phyloP scores from a whole-genome alignment of 2,113 vertebrate genomes.

The Calidris pugnax region DNA sequence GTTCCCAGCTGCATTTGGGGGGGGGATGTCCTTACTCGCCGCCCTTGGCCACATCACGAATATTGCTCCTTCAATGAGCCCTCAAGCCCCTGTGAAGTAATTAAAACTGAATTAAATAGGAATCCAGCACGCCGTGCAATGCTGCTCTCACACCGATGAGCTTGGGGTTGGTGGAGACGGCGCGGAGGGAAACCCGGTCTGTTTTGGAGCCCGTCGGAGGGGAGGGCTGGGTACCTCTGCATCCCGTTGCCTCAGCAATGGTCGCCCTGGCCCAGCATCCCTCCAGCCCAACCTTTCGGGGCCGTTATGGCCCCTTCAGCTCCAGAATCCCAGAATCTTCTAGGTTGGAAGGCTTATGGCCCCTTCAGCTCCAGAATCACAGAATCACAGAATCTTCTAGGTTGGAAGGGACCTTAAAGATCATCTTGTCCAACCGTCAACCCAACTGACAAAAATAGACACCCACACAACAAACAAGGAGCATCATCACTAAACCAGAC shows the following conservation, averaged over 20 bases:
- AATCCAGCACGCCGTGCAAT: not conserved
- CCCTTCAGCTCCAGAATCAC: too few relatives aligned
- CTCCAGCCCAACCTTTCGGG: not conserved
- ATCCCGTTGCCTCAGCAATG: constrained; percentile 19
- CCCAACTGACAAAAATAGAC: too few relatives aligned
- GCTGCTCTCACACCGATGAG: not conserved
- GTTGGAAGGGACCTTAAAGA: too few relatives aligned
- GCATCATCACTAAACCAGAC: too few relatives aligned
- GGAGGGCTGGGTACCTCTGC: not conserved
- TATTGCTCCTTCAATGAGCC: not conserved
- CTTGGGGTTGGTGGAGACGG: not conserved
- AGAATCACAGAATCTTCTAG: too few relatives aligned
- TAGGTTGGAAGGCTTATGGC: too few relatives aligned
- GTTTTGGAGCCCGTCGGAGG: not conserved
- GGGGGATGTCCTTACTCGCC: rapidly evolving
- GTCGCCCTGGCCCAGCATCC: not conserved
- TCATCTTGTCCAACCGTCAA: too few relatives aligned
- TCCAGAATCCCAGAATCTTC: too few relatives aligned
- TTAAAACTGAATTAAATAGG: not conserved
- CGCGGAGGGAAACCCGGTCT: too few relatives aligned
- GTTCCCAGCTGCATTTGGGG: not conserved
- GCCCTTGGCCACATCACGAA: not conserved
- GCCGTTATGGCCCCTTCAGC: not conserved
- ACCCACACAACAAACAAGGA: too few relatives aligned
- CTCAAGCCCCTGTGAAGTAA: not conserved